A percentile compares a stretch with the other conserved stretches of the same genome.
phyloP scores from a whole-genome alignment of 53 echinoderm and acorn worm species.

The Henricia sp. region DNA sequence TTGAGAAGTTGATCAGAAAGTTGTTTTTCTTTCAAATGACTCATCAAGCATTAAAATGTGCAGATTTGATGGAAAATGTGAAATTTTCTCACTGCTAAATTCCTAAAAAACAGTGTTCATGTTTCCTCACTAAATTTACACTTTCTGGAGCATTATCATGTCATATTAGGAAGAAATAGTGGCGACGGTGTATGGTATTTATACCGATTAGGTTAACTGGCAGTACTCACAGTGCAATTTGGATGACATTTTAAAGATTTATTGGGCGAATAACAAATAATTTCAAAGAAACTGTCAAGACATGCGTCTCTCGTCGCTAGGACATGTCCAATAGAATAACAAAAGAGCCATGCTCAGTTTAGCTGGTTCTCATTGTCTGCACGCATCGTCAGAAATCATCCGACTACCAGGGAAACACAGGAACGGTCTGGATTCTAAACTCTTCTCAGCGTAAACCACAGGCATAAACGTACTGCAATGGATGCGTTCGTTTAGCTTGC shows the following conservation, averaged over 20 bases:
- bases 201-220: no score
- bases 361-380: background rate
- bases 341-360: background rate
- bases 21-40: no score
- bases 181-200: no score
- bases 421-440: background rate
- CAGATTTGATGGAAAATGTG: no score
- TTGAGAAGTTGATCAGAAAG: no score
- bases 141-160: no score
- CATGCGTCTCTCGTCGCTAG: slow-evolving; percentile 42
- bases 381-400: background rate
- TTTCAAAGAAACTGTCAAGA: background rate
- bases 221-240: slow-evolving; percentile 46
- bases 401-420: slow-evolving; percentile 25
- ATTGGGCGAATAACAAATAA: background rate
- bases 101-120: no score
- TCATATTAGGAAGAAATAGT: no score
- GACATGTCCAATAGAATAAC: background rate
- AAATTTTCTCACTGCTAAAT: no score
- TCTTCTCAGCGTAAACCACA: no score
- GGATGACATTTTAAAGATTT: slow-evolving; percentile 33
- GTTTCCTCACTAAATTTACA: no score
- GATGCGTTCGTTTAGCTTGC: background rate
- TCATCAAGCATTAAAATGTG: no score
- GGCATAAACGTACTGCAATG: background rate